Percentiles rank a stretch among this genome's conserved stretches.
phyloP scores from a whole-genome alignment of 2,113 vertebrate genomes.

The Hoplias malabaricus region DNA sequence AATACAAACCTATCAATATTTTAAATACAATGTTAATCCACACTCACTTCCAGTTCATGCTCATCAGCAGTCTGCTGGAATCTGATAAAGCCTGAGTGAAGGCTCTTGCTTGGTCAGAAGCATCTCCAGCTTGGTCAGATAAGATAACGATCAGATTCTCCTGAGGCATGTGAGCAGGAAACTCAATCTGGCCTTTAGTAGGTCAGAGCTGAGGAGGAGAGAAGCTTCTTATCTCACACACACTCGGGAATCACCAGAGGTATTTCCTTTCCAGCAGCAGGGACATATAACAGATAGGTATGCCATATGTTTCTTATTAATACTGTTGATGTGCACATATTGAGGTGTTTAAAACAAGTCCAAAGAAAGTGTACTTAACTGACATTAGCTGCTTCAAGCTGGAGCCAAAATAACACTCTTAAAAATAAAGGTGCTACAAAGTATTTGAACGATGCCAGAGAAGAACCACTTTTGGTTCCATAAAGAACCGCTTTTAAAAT shows the following conservation, averaged over 20 bases:
- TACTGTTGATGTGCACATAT: neutral
- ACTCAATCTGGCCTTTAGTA: neutral
- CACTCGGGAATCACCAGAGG: neutral
- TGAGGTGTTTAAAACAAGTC: too few relatives aligned
- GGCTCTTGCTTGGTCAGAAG: constrained; percentile 25
- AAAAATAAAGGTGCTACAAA: too few relatives aligned
- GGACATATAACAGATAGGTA: neutral
- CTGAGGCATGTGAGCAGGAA: neutral
- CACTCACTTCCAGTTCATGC: neutral
- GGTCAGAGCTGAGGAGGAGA: constrained; percentile 2
- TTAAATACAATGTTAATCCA: too few relatives aligned
- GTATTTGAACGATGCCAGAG: too few relatives aligned
- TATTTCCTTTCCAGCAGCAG: neutral
- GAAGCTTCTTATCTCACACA: constrained; percentile 1
- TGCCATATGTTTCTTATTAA: neutral
- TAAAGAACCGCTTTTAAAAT: too few relatives aligned
- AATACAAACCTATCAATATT: neutral
- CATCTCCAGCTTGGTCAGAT: constrained; percentile 24
- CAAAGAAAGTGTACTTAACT: too few relatives aligned
- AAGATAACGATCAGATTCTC: constrained; percentile 19
- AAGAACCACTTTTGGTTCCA: too few relatives aligned
- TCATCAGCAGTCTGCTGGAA: neutral
- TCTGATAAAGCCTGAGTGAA: neutral
- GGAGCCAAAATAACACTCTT: too few relatives aligned
- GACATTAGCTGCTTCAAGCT: too few relatives aligned